These are phyloP conservation scores for Miichthys miiuy DNA, from an alignment of 2,797 vertebrate genomes.

Conservation along the genomic window DNA sequence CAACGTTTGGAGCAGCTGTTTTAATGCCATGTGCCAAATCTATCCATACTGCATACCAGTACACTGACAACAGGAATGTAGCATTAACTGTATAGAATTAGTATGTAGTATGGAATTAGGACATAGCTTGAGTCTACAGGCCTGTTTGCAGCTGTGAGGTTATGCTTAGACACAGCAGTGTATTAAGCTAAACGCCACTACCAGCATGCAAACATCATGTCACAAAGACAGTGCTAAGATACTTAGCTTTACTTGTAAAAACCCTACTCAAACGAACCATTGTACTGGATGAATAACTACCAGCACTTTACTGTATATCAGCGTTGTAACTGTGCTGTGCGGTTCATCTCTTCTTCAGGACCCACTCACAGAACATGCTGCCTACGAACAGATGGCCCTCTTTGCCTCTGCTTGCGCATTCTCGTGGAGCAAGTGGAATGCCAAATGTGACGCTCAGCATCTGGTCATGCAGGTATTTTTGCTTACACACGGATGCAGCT, in stretches of 20 bases:
- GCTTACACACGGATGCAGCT: background rate
- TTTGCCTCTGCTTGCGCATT: conserved; percentile 88
- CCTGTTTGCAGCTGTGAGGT: background rate
- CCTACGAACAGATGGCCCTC: conserved; percentile 93
- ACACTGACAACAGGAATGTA: too few species aligned
- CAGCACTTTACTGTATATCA: background rate
- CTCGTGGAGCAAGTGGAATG: conserved; percentile 93
- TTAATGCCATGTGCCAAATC: background rate
- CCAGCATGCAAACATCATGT: too few species aligned
- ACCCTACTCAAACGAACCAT: background rate
- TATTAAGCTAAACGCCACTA: background rate
- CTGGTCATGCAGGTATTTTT: conserved; percentile 88
- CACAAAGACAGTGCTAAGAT: background rate
- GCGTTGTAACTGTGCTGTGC: background rate
- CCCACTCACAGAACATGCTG: conserved; percentile 82
- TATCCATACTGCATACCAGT: background rate
- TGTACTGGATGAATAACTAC: background rate
- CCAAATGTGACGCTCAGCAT: conserved; percentile 80
- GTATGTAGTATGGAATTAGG: background rate
- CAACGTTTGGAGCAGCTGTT: background rate
- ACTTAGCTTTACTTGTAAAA: too few species aligned
- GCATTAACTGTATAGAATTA: too few species aligned
- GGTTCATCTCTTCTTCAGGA: conserved; percentile 72
- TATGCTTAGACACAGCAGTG: background rate
- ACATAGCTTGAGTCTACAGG: background rate